These are phyloP conservation scores for Siniperca undulata DNA, from an alignment of 2,797 vertebrate genomes.

Conservation along the genomic window DNA sequence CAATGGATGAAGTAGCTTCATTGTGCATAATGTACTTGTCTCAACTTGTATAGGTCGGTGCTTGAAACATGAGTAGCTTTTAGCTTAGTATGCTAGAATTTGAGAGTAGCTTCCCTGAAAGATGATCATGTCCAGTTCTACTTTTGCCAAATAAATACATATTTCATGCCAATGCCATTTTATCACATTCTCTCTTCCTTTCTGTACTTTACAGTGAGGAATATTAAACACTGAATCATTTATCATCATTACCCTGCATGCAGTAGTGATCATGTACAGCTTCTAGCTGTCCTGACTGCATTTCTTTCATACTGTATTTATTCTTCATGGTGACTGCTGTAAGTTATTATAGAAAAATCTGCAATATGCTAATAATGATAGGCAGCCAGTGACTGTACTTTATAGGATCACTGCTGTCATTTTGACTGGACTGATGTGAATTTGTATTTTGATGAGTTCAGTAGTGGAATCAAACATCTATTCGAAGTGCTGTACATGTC, in stretches of 20 bases:
- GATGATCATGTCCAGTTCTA: neutral
- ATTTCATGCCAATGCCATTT: conserved; percentile 1
- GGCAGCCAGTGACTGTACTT: conserved; percentile 27
- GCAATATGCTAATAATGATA: conserved; percentile 27
- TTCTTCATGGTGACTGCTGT: conserved; percentile 29
- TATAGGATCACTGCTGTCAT: conserved; percentile 7
- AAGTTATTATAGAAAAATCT: conserved; percentile 21
- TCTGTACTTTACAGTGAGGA: conserved; percentile 13
- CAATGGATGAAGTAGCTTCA: neutral
- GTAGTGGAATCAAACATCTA: conserved; percentile 26
- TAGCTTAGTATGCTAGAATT: neutral
- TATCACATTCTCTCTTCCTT: conserved; percentile 4
- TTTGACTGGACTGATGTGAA: conserved; percentile 33
- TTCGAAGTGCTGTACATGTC: conserved; percentile 9
- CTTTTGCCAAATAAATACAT: neutral
- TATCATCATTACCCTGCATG: conserved; percentile 54
- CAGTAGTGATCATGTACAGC: conserved; percentile 19
- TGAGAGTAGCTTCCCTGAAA: neutral
- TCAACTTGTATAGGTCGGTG: neutral
- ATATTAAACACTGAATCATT: conserved; percentile 42
- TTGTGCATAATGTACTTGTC: neutral
- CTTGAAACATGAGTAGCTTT: neutral
- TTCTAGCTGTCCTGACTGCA: conserved; percentile 5
- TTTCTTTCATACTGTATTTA: conserved; percentile 26
- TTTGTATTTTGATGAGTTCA: conserved; percentile 34